Evolutionary conservation across 2,113 vertebrate species (phyloP), one percentile per base, ranked within the genome.

Genomic region (Falco punctatus): DNA sequence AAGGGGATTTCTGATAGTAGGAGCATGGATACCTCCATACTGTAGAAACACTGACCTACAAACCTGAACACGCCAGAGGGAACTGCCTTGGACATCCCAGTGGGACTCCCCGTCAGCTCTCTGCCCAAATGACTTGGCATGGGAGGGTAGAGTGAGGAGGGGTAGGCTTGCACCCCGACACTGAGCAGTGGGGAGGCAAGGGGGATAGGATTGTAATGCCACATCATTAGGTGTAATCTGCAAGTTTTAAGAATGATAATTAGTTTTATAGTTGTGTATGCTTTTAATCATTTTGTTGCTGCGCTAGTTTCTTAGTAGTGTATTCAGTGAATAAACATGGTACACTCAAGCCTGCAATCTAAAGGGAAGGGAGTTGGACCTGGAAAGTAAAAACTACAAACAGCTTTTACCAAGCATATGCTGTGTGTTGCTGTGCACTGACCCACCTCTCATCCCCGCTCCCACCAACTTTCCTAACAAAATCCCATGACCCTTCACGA

Each of bases 1-100:
- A 49, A 40, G 15, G 27, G 5, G 16, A 42, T 26, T 81, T 65
- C 77, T 52, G 33, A 38, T 38, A 38, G 38, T 38, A 38, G 38
- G 48, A 54, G 11, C 7, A 12, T 55, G 71, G 24, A n/a, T 55
- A 48, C 40, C 40, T 55, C 28, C 15, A 30, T 2, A 6, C 20
- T 21, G 48, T 13, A 62, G 20, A 27, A 20, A 18, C 30, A 20
- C 40, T 62, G 55, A 42, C 33, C 87, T 82, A 38, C 27, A 75
- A 49, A 71, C 19, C 57, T 2, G 1, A 65, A 28, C 70, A 49
- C 23, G 42, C 23, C 0, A 2, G 4, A 38, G 10, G 18, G 18
- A 69, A 8, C 19, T 23, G 30, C 40, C 11, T 52, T 40, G 55
- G 48, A 38, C 28, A 61, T 38, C 33, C 66, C 33, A 72, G 38